phyloP scores from a whole-genome alignment of 2,113 vertebrate species.

The Phrynosoma blainvillii region DNA sequence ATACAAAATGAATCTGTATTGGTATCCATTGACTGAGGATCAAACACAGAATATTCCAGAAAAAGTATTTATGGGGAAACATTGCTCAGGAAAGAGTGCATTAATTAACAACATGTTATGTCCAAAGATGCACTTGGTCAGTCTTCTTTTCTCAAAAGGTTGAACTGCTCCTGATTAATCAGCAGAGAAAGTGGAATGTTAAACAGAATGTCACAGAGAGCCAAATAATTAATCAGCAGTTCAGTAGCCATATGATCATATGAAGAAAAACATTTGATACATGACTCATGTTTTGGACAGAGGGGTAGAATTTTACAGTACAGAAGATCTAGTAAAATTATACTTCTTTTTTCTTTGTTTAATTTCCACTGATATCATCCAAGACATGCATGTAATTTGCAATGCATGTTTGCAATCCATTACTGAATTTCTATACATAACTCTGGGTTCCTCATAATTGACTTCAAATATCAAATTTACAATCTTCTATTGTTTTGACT shows the following conservation, averaged over 20 bases:
- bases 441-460: background rate
- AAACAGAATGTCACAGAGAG: slow-evolving; percentile 21
- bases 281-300: slow-evolving; percentile 23
- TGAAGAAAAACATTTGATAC: slow-evolving; percentile 2
- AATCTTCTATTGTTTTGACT: background rate
- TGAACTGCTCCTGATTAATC: slow-evolving; percentile 21
- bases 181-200: slow-evolving; percentile 1
- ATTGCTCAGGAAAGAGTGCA: background rate
- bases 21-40: background rate
- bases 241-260: background rate
- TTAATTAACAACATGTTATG: background rate
- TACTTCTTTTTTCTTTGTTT: background rate
- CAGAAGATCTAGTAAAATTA: slow-evolving; percentile 18
- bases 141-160: background rate
- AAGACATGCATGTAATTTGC: background rate
- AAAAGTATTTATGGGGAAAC: background rate
- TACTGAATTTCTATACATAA: slow-evolving; percentile 29
- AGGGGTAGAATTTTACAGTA: slow-evolving; percentile 28
- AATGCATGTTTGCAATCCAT: slow-evolving; percentile 10
- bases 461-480: accelerated
- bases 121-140: slow-evolving; percentile 25
- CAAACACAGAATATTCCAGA: background rate
- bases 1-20: background rate
- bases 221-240: slow-evolving; percentile 41
- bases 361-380: background rate